These are phyloP conservation scores for Anarhynchus alexandrinus DNA, from an alignment of 2,113 vertebrate genomes.

Conservation along the genomic window DNA sequence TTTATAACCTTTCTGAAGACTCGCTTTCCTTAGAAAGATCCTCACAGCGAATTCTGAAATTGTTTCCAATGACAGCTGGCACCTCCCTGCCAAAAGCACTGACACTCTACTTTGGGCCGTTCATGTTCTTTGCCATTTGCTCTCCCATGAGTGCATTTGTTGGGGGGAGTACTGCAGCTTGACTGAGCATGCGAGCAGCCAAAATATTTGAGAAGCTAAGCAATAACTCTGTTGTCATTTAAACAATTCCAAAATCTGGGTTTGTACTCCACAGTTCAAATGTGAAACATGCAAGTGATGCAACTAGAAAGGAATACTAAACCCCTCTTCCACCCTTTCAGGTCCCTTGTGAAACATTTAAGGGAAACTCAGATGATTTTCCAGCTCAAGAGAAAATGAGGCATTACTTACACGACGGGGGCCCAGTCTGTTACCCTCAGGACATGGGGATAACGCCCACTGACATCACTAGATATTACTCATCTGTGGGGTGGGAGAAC, in stretches of 20 bases:
- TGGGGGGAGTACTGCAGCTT: not conserved
- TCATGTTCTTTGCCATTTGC: not conserved
- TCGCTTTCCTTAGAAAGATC: not conserved
- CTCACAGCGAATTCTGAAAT: not conserved
- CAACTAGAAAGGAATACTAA: slow-evolving; percentile 47
- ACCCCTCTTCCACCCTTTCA: slow-evolving; percentile 2
- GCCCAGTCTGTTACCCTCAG: not conserved
- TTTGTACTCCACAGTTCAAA: not conserved
- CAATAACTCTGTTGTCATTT: slow-evolving; percentile 3
- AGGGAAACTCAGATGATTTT: slow-evolving; percentile 10
- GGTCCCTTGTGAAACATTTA: slow-evolving; percentile 25
- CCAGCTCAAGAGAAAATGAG: slow-evolving; percentile 21
- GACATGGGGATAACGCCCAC: slow-evolving; percentile 8
- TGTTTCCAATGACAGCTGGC: slow-evolving; percentile 13
- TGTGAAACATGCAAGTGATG: not conserved
- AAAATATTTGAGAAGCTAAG: slow-evolving; percentile 39
- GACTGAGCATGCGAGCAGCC: not conserved
- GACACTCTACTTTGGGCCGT: not conserved
- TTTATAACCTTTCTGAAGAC: not conserved
- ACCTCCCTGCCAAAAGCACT: not conserved
- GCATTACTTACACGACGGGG: not conserved
- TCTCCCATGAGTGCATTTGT: not conserved
- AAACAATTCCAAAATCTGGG: not conserved
- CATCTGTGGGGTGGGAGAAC: not conserved
- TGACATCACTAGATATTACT: slow-evolving; percentile 53